Evolutionary conservation across 2,797 vertebrate genomes (phyloP).

Genomic region (Argyrosomus regius): DNA sequence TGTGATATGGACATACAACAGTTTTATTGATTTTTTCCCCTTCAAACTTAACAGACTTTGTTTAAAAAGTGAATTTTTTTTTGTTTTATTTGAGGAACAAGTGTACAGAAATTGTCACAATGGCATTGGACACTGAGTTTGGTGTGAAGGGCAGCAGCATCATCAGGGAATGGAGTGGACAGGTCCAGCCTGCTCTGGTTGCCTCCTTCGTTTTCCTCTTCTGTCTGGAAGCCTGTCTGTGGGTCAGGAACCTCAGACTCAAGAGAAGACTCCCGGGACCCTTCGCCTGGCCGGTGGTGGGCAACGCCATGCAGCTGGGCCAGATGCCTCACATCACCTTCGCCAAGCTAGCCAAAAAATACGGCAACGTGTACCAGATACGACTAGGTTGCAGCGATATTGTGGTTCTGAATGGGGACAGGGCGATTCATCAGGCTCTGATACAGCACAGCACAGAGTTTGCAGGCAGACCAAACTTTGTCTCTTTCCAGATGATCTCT

Average conservation of each 20-base stretch:
- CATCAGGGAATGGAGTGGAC: slow-evolving; percentile 83
- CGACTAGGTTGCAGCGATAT: slow-evolving; percentile 85
- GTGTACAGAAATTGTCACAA: slow-evolving; percentile 50
- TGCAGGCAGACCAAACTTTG: slow-evolving; percentile 90
- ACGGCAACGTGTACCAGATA: slow-evolving; percentile 90
- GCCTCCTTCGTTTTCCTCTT: slow-evolving; percentile 85
- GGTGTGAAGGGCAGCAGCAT: slow-evolving; percentile 80
- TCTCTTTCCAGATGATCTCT: slow-evolving; percentile 88
- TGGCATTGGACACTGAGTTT: slow-evolving; percentile 80
- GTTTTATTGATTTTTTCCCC: slow-evolving; percentile 27
- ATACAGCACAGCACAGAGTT: slow-evolving; percentile 86
- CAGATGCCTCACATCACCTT: slow-evolving; percentile 90
- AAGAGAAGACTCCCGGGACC: slow-evolving; percentile 86
- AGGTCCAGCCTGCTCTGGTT: slow-evolving; percentile 86
- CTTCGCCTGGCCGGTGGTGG: slow-evolving; percentile 90
- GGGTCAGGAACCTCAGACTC: slow-evolving; percentile 77
- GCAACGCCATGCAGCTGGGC: slow-evolving; percentile 91
- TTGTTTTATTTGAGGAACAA: slow-evolving; percentile 32
- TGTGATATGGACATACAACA: slow-evolving; percentile 51
- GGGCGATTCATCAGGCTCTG: slow-evolving; percentile 87
- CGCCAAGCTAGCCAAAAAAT: slow-evolving; percentile 83
- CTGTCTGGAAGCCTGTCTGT: slow-evolving; percentile 84
- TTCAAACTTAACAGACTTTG: slow-evolving; percentile 31
- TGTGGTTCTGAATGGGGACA: slow-evolving; percentile 88
- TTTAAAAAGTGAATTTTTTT: slow-evolving; percentile 20